Conservation (phyloP, 2,113 vertebrate species). For the Oryctolagus cuniculus region DNA sequence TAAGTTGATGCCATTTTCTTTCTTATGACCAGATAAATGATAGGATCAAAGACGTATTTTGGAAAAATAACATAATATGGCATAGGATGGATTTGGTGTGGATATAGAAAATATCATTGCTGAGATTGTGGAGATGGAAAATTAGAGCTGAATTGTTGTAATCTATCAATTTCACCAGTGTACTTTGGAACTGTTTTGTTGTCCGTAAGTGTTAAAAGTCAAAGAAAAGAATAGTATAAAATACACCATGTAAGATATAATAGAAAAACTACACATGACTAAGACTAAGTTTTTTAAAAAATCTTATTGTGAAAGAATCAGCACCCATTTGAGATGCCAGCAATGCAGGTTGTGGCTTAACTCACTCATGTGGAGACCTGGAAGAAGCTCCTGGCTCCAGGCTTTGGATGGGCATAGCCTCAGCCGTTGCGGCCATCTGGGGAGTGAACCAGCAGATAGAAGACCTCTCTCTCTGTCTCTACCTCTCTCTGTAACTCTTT, state of each 20-base stretch:
- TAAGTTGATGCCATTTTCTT: neutral
- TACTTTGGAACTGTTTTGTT: neutral
- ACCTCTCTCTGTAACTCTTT: too few species aligned
- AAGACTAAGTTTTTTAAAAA: neutral
- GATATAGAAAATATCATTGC: neutral
- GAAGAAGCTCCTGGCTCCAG: too few species aligned
- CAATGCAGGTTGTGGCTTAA: too few species aligned
- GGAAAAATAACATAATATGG: neutral
- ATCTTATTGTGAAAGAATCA: neutral
- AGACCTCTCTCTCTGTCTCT: too few species aligned
- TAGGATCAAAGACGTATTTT: neutral
- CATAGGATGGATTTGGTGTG: neutral
- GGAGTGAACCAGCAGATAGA: too few species aligned
- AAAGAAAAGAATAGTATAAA: neutral
- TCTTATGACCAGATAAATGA: neutral
- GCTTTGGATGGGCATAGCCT: too few species aligned
- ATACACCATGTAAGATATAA: neutral
- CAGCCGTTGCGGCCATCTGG: too few species aligned
- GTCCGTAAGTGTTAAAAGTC: neutral
- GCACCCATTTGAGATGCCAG: too few species aligned
- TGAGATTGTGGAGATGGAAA: neutral
- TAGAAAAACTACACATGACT: neutral
- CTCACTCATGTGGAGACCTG: too few species aligned
- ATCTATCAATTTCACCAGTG: neutral
- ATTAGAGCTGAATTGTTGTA: neutral